These are phyloP conservation scores for Philopedon plagiatum DNA, from an alignment of 2,888 invertebrate species.

Conservation along the genomic window DNA sequence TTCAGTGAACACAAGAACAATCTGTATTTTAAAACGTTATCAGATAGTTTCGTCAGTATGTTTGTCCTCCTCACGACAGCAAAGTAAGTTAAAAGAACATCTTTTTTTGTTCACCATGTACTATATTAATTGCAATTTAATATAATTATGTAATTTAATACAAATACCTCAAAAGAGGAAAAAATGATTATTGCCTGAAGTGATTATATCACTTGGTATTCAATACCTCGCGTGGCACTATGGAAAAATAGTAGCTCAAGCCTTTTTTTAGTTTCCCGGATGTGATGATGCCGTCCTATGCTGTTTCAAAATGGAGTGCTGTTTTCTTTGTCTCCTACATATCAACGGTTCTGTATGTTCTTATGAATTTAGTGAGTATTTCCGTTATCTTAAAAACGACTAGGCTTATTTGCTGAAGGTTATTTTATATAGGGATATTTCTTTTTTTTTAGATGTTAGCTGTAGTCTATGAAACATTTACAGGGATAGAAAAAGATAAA, in stretches of 20 bases:
- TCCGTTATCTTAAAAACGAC: too few species aligned
- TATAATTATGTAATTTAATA: too few species aligned
- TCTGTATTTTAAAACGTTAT: conserved; percentile 83
- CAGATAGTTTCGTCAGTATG: conserved; percentile 89
- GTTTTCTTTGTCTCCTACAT: conserved; percentile 90
- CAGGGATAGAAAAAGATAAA: conserved; percentile 87
- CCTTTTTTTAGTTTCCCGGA: conserved; percentile 85
- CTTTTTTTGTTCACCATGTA: too few species aligned
- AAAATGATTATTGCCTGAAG: too few species aligned
- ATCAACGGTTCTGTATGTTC: conserved; percentile 86
- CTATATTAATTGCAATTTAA: too few species aligned
- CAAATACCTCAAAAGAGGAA: too few species aligned
- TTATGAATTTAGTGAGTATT: conserved; percentile 90
- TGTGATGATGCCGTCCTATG: conserved; percentile 94
- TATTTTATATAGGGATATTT: too few species aligned
- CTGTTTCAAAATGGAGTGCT: conserved; percentile 85
- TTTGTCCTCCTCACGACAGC: conserved; percentile 93
- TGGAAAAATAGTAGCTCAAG: too few species aligned
- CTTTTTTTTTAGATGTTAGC: conserved; percentile 80
- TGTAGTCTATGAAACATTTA: conserved; percentile 92
- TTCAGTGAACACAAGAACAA: conserved; percentile 83
- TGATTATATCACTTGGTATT: too few species aligned
- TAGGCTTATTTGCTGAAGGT: too few species aligned
- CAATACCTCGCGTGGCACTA: too few species aligned
- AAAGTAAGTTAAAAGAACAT: conserved; percentile 76